Evolutionary conservation across 2,888 invertebrate species (phyloP), one percentile per base, ranked within the genome.

Genomic region (Glomeris marginata): DNA sequence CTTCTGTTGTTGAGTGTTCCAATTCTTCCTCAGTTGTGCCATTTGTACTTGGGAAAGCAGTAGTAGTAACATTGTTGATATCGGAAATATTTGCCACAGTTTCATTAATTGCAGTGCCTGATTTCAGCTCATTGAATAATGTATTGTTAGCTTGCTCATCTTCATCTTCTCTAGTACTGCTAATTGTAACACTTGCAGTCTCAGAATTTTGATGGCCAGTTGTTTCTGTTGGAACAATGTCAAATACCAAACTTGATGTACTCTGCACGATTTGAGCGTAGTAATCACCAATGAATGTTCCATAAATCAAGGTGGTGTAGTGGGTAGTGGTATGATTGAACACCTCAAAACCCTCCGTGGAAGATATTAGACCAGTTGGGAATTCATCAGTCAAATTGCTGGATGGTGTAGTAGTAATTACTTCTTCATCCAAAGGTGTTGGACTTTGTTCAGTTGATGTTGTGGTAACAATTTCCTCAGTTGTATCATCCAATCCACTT

Each of bases 201-300:
- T 18, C 15, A 5, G 8, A 18, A 38, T 38, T 15, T 15, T 38
- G 40, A 2, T 5, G 3, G 28, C 8, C 28, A 28, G 28, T 28
- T 3, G 28, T 28, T 8, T 28, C 28, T 5, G 28, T 28, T 28
- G 28, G 28, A 28, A 8, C 28, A 28, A 72, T 70, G 8, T 66
- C 55, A 57, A 61, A 55, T 44, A 63, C 69, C 11, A 73, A 68
- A 50, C 72, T 72, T 0, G 74, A 73, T 2, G 72, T 72, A 1
- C 73, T 72, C 54, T 73, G 70, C 44, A 73, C 69, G 18, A 74
- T 63, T 56, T 74, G 73, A 1, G 72, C 71, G 52, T 74, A 74
- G 55, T 70, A 69, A 0, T 68, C 71, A 28, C 72, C 69, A 13
- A 73, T 62, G 34, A 70, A 69, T 0, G 74, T 74, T 3, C 74